Evolutionary conservation across 2,113 vertebrate genomes (phyloP).

Genomic region (Paradoxurus hermaphroditus): DNA sequence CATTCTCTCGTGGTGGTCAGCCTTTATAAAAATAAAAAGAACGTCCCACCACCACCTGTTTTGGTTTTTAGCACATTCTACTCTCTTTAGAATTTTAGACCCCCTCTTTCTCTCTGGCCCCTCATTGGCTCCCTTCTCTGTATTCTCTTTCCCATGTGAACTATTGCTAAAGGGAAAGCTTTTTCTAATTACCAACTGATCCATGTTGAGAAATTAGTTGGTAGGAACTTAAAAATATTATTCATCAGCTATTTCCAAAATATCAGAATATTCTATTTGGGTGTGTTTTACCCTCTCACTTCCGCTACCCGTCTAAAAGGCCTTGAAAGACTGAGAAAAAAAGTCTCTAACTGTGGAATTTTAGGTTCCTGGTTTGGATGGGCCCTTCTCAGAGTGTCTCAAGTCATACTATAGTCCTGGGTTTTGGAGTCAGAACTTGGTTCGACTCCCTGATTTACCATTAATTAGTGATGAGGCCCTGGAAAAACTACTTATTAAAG

Average conservation of each 20-base stretch:
- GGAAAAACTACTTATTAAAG: neutral
- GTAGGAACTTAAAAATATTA: neutral
- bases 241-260: neutral
- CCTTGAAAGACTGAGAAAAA: neutral
- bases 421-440: neutral
- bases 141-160: neutral
- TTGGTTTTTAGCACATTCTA: neutral
- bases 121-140: neutral
- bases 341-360: neutral
- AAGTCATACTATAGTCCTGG: neutral
- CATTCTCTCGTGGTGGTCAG: neutral
- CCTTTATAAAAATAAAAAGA: neutral
- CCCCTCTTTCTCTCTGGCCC: neutral
- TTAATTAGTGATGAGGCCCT: neutral
- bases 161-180: neutral
- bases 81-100: neutral
- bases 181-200: neutral
- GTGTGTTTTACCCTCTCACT: neutral
- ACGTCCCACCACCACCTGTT: neutral
- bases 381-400: neutral
- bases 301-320: neutral
- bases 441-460: neutral
- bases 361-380: neutral
- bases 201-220: neutral
- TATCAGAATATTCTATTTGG: neutral